Percentiles rank a stretch among this genome's conserved stretches.
phyloP scores from a whole-genome alignment of 2,113 vertebrate species.

The Amia ocellicauda region DNA sequence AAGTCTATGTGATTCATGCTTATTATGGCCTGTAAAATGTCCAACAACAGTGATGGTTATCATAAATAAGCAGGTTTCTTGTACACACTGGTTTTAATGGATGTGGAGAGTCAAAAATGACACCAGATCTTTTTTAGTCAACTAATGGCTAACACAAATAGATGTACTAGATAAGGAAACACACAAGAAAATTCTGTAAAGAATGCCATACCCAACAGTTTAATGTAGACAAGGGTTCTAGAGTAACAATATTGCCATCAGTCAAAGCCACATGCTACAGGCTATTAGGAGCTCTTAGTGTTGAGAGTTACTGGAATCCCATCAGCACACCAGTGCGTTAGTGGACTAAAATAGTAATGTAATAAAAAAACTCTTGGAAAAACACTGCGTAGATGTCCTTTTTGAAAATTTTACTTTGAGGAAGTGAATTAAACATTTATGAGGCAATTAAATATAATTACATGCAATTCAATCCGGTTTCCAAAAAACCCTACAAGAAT shows the following conservation, averaged over 20 bases:
- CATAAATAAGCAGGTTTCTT: too few species aligned
- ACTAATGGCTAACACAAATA: not conserved
- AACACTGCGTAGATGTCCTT: slow-evolving; percentile 42
- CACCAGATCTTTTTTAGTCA: not conserved
- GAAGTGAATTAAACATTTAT: slow-evolving; percentile 54
- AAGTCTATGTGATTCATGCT: too few species aligned
- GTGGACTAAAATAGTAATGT: slow-evolving; percentile 63
- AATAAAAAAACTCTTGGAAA: slow-evolving; percentile 24
- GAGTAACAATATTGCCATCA: slow-evolving; percentile 51
- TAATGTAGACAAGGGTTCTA: slow-evolving; percentile 21
- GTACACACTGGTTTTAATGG: too few species aligned
- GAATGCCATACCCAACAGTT: not conserved
- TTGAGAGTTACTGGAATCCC: slow-evolving; percentile 61
- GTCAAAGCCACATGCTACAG: slow-evolving; percentile 43
- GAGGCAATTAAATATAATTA: slow-evolving; percentile 61
- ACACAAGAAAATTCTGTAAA: slow-evolving; percentile 32
- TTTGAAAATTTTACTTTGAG: slow-evolving; percentile 53
- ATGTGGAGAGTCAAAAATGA: not conserved
- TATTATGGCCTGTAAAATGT: too few species aligned
- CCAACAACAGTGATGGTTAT: too few species aligned
- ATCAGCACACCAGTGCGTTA: slow-evolving; percentile 55
- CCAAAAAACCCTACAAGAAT: slow-evolving; percentile 21
- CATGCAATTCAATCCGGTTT: slow-evolving; percentile 35
- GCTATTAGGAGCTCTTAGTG: slow-evolving; percentile 57
- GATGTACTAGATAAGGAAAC: slow-evolving; percentile 19